Evolutionary conservation across 2,888 invertebrate genomes (phyloP).

Genomic region (Barypeithes pellucidus): DNA sequence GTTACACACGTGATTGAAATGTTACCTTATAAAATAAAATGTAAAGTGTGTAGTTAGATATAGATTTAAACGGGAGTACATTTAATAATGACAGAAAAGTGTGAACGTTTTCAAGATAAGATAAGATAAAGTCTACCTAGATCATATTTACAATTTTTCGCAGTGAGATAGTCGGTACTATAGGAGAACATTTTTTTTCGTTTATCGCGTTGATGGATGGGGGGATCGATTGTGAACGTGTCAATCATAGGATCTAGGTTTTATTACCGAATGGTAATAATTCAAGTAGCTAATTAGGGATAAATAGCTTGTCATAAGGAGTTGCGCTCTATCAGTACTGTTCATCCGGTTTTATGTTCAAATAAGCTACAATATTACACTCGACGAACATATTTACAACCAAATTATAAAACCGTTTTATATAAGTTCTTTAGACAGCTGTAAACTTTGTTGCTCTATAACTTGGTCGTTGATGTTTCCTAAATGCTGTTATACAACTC

Average conservation of each 20-base stretch:
- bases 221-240: neutral
- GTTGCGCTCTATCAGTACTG: too few relatives aligned
- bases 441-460: too few relatives aligned
- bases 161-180: constrained; percentile 9
- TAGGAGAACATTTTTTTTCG: neutral
- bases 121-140: constrained; percentile 41
- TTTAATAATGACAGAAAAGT: constrained; percentile 38
- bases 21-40: constrained; percentile 4
- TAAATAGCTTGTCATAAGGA: too few relatives aligned
- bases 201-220: neutral
- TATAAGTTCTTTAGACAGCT: too few relatives aligned
- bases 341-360: too few relatives aligned
- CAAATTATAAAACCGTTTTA: too few relatives aligned
- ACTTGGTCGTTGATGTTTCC: too few relatives aligned
- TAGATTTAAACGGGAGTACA: constrained; percentile 14
- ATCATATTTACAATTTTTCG: constrained; percentile 29
- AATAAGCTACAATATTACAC: too few relatives aligned
- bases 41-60: constrained; percentile 7
- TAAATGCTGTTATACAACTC: too few relatives aligned
- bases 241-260: neutral
- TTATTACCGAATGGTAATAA: too few relatives aligned
- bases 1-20: neutral
- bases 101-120: constrained; percentile 37
- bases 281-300: too few relatives aligned
- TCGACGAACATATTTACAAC: too few relatives aligned